Conservation (phyloP, 2,888 invertebrate genomes). For the Camponotus fellah region DNA sequence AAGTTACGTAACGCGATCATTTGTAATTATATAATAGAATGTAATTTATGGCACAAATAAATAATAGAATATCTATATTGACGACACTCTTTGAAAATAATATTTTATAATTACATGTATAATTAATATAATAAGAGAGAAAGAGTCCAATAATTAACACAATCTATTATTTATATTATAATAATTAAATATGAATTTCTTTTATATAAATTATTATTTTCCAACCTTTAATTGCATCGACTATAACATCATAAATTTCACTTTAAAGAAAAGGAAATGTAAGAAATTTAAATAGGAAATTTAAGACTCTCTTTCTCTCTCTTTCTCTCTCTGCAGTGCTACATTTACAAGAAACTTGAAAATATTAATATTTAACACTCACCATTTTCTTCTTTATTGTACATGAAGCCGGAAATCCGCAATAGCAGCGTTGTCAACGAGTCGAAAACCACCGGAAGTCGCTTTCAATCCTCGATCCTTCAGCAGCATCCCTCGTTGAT, state of each 20-base stretch:
- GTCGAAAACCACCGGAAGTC: background rate
- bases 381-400: background rate
- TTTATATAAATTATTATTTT: background rate
- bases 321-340: background rate
- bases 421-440: background rate
- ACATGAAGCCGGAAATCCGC: background rate
- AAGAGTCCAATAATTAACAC: background rate
- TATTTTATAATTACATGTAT: constrained; percentile 7
- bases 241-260: background rate
- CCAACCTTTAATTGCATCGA: background rate
- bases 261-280: background rate
- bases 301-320: too few relatives aligned
- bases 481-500: background rate
- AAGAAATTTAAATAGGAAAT: background rate
- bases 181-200: background rate
- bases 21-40: constrained; percentile 10
- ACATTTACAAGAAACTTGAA: background rate
- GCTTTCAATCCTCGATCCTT: background rate
- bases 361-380: background rate
- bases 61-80: background rate
- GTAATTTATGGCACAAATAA: background rate
- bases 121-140: background rate
- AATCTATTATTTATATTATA: background rate
- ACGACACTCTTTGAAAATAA: constrained; percentile 7
- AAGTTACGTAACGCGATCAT: background rate